Percentiles rank a stretch among this genome's conserved stretches.
Evolutionary conservation across 1,140 invertebrate genomes (phyloP).

Genomic region (Danaus melanippus): DNA sequence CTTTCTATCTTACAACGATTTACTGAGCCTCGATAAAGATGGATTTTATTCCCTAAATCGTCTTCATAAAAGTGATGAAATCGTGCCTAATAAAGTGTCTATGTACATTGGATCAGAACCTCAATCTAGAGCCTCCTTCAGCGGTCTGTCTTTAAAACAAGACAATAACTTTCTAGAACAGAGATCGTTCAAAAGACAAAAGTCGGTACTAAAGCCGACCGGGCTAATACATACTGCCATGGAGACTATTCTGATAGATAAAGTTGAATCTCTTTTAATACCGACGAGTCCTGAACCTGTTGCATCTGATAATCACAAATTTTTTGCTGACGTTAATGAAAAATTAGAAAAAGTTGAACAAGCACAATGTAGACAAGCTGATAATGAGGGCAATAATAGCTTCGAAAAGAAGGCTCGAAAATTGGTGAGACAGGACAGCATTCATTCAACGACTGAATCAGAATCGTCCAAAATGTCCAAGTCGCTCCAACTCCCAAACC

Average conservation of each 20-base stretch:
- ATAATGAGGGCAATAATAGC: constrained; percentile 18
- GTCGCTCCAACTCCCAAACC: constrained; percentile 22
- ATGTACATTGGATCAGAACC: constrained; percentile 68
- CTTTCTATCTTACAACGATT: constrained; percentile 60
- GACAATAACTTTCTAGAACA: constrained; percentile 41
- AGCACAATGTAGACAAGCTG: constrained; percentile 22
- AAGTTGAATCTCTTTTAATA: constrained; percentile 53
- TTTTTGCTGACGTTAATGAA: constrained; percentile 54
- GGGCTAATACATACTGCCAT: constrained; percentile 67
- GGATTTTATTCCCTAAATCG: constrained; percentile 29
- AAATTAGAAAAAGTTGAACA: constrained; percentile 54
- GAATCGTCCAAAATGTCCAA: constrained; percentile 58
- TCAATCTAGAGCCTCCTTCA: constrained; percentile 52
- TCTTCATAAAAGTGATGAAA: constrained; percentile 56
- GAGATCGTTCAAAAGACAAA: constrained; percentile 35
- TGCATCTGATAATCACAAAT: constrained; percentile 35
- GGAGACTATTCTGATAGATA: constrained; percentile 70
- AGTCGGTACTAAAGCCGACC: constrained; percentile 37
- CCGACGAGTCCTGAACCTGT: constrained; percentile 45
- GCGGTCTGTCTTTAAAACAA: constrained; percentile 45
- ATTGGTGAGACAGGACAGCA: constrained; percentile 47
- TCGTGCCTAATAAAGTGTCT: constrained; percentile 37
- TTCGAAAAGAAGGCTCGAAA: constrained; percentile 32
- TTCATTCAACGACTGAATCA: constrained; percentile 36
- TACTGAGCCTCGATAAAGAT: constrained; percentile 54